Conservation (phyloP, 2,888 invertebrate genomes). For the Drosophila tanythrix region DNA sequence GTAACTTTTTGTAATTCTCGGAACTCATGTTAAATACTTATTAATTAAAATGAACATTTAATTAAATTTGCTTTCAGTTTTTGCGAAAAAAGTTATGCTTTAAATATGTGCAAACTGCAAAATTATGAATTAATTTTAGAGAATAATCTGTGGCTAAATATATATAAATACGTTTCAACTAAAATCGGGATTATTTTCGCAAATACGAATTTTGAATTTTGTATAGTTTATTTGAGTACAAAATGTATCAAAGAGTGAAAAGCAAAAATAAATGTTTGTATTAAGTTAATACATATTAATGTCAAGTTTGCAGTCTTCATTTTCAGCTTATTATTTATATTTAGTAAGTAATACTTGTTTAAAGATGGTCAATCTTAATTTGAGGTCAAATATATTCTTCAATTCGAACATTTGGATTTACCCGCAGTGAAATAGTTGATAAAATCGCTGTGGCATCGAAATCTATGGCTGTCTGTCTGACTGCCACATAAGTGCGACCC, state of each 20-base stretch:
- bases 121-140: not conserved
- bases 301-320: not conserved
- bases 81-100: not conserved
- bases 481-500: conserved; percentile 27
- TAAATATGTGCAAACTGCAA: not conserved
- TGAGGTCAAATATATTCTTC: not conserved
- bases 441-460: not conserved
- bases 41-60: not conserved
- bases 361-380: not conserved
- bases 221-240: not conserved
- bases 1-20: not conserved
- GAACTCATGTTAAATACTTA: not conserved
- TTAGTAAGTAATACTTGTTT: not conserved
- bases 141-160: not conserved
- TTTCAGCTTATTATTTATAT: not conserved
- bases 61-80: not conserved
- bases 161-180: not conserved
- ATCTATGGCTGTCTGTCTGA: conserved; percentile 9
- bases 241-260: not conserved
- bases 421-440: not conserved
- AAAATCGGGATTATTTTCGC: not conserved
- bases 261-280: not conserved
- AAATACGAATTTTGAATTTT: not conserved
- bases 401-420: not conserved
- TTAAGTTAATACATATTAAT: not conserved